These are phyloP conservation scores for Pogonomyrmex barbatus DNA, from an alignment of 1,140 invertebrate species.

Conservation along the genomic window DNA sequence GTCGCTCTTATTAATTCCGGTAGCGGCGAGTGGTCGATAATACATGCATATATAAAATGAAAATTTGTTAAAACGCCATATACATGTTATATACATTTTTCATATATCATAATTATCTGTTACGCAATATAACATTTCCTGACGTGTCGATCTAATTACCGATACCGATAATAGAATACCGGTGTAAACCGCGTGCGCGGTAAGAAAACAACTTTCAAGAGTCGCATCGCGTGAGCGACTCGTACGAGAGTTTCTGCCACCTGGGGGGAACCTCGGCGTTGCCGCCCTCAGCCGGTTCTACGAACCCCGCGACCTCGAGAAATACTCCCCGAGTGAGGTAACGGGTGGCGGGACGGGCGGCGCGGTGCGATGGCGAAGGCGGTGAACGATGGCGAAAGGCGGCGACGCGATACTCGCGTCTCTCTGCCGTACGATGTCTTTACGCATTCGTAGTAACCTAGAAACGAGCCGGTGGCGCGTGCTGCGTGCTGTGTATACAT, in stretches of 20 bases:
- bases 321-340: slow-evolving; percentile 59
- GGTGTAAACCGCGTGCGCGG: slow-evolving; percentile 4
- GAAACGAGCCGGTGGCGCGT: slow-evolving; percentile 76
- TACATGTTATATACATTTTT: background rate
- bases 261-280: slow-evolving; percentile 11
- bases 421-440: slow-evolving; percentile 66
- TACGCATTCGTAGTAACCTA: slow-evolving; percentile 84
- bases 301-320: slow-evolving; percentile 68
- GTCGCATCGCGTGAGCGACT: slow-evolving; percentile 43
- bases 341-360: slow-evolving; percentile 23
- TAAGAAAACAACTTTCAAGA: slow-evolving; percentile 28
- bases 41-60: background rate
- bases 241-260: slow-evolving; percentile 56
- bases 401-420: slow-evolving; percentile 60
- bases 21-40: background rate
- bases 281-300: slow-evolving; percentile 42
- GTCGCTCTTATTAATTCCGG: slow-evolving; percentile 17
- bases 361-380: slow-evolving; percentile 31
- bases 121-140: slow-evolving; percentile 17
- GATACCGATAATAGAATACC: slow-evolving; percentile 24
- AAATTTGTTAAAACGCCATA: background rate
- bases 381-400: slow-evolving; percentile 71
- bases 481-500: slow-evolving; percentile 67
- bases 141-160: slow-evolving; percentile 46
- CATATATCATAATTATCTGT: background rate